Evolutionary conservation across 2,888 invertebrate genomes (phyloP).

Genomic region (Anorthoa munda): DNA sequence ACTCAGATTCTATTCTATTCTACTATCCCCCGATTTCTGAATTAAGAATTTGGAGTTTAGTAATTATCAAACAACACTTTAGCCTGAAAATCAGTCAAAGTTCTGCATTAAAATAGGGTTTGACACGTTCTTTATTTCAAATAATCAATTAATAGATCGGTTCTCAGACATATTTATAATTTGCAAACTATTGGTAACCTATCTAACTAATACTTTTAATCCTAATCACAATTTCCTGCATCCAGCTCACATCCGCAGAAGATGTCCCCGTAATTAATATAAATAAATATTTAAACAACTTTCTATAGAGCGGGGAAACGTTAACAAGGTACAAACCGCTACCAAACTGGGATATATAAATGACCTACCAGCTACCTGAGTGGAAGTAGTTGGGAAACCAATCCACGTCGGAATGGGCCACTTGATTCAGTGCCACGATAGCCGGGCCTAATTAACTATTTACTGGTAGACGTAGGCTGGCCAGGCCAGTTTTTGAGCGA

Average conservation of each 20-base stretch:
- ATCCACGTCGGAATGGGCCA: constrained; percentile 45
- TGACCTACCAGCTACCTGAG: constrained; percentile 49
- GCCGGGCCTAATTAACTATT: constrained; percentile 54
- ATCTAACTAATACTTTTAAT: constrained; percentile 5
- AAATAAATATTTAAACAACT: constrained; percentile 56
- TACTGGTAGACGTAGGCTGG: constrained; percentile 27
- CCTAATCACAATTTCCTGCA: constrained; percentile 2
- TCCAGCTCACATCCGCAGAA: constrained; percentile 28
- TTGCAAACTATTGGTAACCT: background rate
- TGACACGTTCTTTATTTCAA: no score
- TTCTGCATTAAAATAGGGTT: no score
- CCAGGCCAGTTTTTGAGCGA: constrained; percentile 32
- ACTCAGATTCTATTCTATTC: no score
- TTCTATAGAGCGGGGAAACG: constrained; percentile 63
- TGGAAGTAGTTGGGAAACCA: constrained; percentile 55
- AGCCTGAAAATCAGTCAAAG: no score
- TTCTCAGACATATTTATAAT: background rate
- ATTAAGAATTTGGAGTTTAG: no score
- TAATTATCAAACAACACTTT: no score
- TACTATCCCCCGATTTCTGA: no score
- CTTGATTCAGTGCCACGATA: constrained; percentile 57
- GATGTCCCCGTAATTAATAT: constrained; percentile 47
- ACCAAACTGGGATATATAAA: constrained; percentile 74
- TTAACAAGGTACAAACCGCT: constrained; percentile 64
- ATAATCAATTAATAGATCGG: no score